phyloP scores from a whole-genome alignment of 2,113 vertebrate species.

The Myrmophylax atrothorax region DNA sequence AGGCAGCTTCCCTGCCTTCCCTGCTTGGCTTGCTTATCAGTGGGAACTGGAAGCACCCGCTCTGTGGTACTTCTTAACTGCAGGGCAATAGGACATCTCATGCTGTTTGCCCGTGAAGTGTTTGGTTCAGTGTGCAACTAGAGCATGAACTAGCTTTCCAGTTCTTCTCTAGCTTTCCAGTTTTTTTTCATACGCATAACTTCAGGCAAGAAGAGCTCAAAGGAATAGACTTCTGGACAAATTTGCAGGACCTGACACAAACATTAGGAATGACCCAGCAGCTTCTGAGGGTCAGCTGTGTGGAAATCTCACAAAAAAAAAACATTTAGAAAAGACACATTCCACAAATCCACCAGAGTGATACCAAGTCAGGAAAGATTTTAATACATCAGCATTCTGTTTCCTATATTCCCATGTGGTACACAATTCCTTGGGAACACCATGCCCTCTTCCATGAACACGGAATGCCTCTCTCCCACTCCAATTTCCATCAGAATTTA shows the following conservation, averaged over 20 bases:
- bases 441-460: background rate
- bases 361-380: background rate
- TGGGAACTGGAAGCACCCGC: background rate
- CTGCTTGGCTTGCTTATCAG: background rate
- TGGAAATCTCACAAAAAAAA: background rate
- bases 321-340: background rate
- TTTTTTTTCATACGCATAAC: background rate
- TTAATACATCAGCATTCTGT: background rate
- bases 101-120: background rate
- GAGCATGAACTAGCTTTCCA: background rate
- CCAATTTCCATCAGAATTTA: background rate
- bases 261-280: background rate
- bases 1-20: background rate
- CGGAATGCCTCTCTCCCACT: background rate
- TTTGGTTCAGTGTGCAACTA: background rate
- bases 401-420: background rate
- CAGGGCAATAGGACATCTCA: accelerated
- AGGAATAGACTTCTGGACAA: background rate
- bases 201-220: background rate
- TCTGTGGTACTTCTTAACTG: background rate
- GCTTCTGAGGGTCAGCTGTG: background rate
- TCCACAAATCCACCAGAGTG: background rate
- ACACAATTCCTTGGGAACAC: background rate
- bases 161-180: background rate
- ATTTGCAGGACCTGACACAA: background rate